phyloP scores from a whole-genome alignment of 2,888 invertebrate species.

The Eurytoma adleriae region DNA sequence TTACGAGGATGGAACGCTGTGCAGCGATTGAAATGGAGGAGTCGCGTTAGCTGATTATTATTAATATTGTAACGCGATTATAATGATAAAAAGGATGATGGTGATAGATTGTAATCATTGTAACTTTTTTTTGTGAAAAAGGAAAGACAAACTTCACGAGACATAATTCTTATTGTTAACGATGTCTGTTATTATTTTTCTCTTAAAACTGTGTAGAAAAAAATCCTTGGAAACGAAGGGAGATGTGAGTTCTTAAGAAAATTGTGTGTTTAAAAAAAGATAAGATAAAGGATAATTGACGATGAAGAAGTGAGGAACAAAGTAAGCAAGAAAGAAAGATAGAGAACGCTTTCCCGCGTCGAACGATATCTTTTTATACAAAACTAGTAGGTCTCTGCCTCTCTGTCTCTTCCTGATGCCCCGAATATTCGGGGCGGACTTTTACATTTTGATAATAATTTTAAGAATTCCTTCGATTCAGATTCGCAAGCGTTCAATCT shows the following conservation, averaged over 20 bases:
- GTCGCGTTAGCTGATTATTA: slow-evolving; percentile 13
- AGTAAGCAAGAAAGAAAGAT: slow-evolving; percentile 30
- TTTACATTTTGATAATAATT: slow-evolving; percentile 56
- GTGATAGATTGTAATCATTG: slow-evolving; percentile 66
- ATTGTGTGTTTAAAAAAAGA: slow-evolving; percentile 44
- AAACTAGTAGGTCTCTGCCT: slow-evolving; percentile 56
- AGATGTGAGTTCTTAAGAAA: slow-evolving; percentile 47
- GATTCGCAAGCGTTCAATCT: slow-evolving; percentile 5
- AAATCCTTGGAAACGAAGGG: slow-evolving; percentile 34
- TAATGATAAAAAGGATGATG: slow-evolving; percentile 55
- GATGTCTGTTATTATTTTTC: slow-evolving; percentile 64
- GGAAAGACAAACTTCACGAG: slow-evolving; percentile 49
- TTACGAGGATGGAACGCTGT: slow-evolving; percentile 24
- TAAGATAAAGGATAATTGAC: slow-evolving; percentile 2
- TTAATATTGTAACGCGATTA: slow-evolving; percentile 42
- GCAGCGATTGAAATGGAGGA: slow-evolving; percentile 25
- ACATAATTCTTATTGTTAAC: slow-evolving; percentile 67
- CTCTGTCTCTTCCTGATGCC: slow-evolving; percentile 54
- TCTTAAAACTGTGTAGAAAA: slow-evolving; percentile 58
- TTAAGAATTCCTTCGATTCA: slow-evolving; percentile 48
- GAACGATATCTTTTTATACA: slow-evolving; percentile 57
- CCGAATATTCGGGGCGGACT: slow-evolving; percentile 20
- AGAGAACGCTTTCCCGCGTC: slow-evolving; percentile 49
- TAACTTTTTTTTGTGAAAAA: slow-evolving; percentile 61
- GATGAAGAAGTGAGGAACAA: too few relatives aligned